Evolutionary conservation across 2,888 invertebrate genomes (phyloP), one percentile per base, ranked within the genome.

Genomic region (Ichneumoninae sp.): DNA sequence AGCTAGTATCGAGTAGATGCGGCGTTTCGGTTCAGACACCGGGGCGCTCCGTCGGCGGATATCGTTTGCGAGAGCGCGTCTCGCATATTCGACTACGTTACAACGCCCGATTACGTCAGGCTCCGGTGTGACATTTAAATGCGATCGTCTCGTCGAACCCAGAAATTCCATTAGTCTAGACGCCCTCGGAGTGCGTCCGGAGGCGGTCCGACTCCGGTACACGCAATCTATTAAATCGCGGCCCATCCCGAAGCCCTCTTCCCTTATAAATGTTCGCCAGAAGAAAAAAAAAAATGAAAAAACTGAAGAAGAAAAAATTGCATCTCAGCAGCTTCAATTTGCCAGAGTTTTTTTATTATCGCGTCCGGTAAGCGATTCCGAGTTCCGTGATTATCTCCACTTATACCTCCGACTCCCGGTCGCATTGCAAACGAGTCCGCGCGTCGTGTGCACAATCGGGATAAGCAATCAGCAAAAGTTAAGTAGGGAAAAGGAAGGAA

Each of bases 81-180:
- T n/a, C 44, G 72, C 26, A 60, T 3, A 47, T 74, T 74, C 74
- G 74, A 30, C 50, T 50, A 33, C 75, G 30, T 66, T 75, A 52
- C 75, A 75, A 36, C 7, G 19, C 47, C 30, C 65, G 52, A 65
- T 52, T 66, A 68, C 76, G 66, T 76, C 36, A 57, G 52, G 40
- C 44, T 40, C 16, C 66, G 33, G 68, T 8, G 60, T 62, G 60
- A 69, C 60, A 69, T 78, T 78, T 78, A 78, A 78, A 78, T 60
- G 40, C 69, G 60, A 78, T 60, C 47, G 47, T 69, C 44, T 60
- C 60, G 60, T 62, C 62, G 78, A 60, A 69, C 60, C 47, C 44
- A 70, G 78, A 47, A 70, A 78, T 78, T 78, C 78, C 60, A 78
- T 78, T 78, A 77, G 77, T 69, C 57, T 57, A 60, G 70, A 70